These are phyloP conservation scores for Spheniscus humboldti DNA, from an alignment of 2,797 vertebrate genomes.

Conservation along the genomic window DNA sequence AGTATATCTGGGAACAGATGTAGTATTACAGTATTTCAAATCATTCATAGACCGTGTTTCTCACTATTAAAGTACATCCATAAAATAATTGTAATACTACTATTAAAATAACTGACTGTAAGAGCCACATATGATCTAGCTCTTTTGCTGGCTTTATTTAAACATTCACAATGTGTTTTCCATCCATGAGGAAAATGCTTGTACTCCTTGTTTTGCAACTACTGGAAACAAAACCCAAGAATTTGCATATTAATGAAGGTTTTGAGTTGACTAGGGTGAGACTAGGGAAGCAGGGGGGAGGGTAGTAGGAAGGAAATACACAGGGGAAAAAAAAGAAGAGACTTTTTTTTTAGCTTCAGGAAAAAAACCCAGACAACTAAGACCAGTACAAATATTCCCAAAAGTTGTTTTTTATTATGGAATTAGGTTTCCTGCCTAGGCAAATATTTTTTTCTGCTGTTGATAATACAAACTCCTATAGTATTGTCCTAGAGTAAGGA, in stretches of 20 bases:
- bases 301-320: not conserved
- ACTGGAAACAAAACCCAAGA: not conserved
- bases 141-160: not conserved
- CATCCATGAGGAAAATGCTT: not conserved
- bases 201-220: not conserved
- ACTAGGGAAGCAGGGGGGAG: not conserved
- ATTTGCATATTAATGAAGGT: not conserved
- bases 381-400: not conserved
- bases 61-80: not conserved
- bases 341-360: not conserved
- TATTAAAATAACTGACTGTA: not conserved
- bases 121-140: not conserved
- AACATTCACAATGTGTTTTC: not conserved
- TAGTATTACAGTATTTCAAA: not conserved
- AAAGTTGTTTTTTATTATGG: slow-evolving; percentile 20
- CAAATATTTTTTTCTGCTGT: not conserved
- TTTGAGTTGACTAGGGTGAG: not conserved
- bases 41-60: not conserved
- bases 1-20: not conserved
- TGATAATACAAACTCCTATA: not conserved
- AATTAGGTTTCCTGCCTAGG: not conserved
- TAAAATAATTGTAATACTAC: not conserved
- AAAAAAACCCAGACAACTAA: not conserved
- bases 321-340: rapidly evolving
- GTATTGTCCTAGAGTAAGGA: not conserved